phyloP scores from a whole-genome alignment of 2,113 vertebrate species.

The Phrynocephalus versicolor region DNA sequence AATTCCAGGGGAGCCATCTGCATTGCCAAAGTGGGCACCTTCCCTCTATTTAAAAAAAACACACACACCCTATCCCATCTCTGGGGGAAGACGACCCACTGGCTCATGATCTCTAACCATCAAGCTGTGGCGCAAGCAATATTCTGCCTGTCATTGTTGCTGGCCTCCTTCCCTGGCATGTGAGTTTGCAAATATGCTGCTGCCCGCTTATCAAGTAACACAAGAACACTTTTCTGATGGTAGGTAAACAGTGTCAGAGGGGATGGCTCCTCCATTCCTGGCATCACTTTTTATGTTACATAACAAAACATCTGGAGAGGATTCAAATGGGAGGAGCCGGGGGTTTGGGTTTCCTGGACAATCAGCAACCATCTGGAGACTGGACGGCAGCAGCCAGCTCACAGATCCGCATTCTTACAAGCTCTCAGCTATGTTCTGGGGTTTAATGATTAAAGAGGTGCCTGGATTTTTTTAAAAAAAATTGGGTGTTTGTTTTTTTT shows the following conservation, averaged over 20 bases:
- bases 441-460: background rate
- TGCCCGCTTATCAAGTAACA: no score
- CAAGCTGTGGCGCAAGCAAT: background rate
- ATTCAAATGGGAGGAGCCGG: no score
- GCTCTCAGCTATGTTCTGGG: background rate
- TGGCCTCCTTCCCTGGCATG: no score
- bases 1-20: no score
- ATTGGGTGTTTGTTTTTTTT: no score
- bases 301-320: background rate
- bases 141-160: no score
- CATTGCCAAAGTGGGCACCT: no score
- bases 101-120: background rate
- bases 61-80: background rate
- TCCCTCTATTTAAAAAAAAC: background rate
- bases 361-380: no score
- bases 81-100: no score
- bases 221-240: background rate
- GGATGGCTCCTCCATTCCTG: background rate
- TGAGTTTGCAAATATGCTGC: background rate
- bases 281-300: background rate
- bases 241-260: background rate
- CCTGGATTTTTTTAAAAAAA: background rate
- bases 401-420: no score
- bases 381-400: background rate
- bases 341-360: no score